phyloP scores from a whole-genome alignment of 2,888 invertebrate species.

The Cetonia aurata region DNA sequence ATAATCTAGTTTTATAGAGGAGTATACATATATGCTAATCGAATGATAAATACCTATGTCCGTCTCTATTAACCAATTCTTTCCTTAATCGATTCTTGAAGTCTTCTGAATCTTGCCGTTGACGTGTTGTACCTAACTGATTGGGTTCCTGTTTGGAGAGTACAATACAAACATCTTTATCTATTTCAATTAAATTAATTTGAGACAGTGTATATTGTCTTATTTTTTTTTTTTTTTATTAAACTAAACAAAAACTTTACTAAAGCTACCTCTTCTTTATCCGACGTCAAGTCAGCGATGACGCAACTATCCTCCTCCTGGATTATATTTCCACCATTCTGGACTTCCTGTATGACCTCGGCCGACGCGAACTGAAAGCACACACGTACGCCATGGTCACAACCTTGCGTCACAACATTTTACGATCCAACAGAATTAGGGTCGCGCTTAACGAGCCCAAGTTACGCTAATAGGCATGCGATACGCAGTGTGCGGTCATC shows the following conservation, averaged over 20 bases:
- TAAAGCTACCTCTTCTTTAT: constrained; percentile 62
- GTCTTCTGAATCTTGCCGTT: constrained; percentile 81
- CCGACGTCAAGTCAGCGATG: constrained; percentile 65
- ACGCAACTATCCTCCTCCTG: constrained; percentile 67
- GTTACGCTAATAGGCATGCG: too few relatives aligned
- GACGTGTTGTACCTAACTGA: constrained; percentile 63
- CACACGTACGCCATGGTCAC: too few relatives aligned
- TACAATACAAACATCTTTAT: too few relatives aligned
- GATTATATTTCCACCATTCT: constrained; percentile 66
- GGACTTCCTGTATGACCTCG: constrained; percentile 62
- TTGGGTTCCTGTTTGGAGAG: constrained; percentile 49
- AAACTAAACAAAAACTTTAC: constrained; percentile 1
- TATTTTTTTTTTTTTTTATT: constrained; percentile 6
- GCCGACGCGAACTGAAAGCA: constrained; percentile 59
- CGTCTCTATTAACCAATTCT: constrained; percentile 87
- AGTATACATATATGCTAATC: too few relatives aligned
- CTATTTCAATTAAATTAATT: too few relatives aligned
- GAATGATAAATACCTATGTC: constrained; percentile 85
- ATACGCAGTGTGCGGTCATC: too few relatives aligned
- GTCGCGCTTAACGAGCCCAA: neutral
- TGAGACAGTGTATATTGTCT: too few relatives aligned
- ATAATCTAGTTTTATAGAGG: too few relatives aligned
- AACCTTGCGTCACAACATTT: neutral
- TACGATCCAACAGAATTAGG: neutral
- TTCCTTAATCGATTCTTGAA: constrained; percentile 84